Evolutionary conservation across 2,888 invertebrate genomes (phyloP).

Genomic region (Cantharis flavilabris): DNA sequence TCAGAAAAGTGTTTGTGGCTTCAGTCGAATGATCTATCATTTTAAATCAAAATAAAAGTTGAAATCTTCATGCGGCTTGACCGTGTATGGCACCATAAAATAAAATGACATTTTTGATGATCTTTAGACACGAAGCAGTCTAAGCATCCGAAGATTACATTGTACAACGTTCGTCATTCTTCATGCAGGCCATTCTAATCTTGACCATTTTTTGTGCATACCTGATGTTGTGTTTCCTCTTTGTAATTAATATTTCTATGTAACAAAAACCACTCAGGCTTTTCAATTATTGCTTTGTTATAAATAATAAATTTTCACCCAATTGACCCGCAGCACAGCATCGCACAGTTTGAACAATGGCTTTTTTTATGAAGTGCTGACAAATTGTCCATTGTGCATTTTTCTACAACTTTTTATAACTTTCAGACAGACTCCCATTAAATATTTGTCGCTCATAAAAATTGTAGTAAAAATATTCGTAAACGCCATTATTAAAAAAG

Average conservation of each 20-base stretch:
- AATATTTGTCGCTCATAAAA: not conserved
- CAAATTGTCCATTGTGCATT: not conserved
- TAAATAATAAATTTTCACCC: not conserved
- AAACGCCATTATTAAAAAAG: not conserved
- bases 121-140: too few species aligned
- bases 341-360: not conserved
- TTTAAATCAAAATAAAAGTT: too few species aligned
- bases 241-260: not conserved
- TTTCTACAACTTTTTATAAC: not conserved
- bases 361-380: not conserved
- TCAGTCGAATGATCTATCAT: too few species aligned
- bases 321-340: not conserved
- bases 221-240: too few species aligned
- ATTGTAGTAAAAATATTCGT: not conserved
- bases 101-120: too few species aligned
- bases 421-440: not conserved
- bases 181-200: too few species aligned
- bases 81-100: too few species aligned
- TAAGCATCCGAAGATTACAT: too few species aligned
- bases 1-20: too few species aligned
- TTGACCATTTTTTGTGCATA: too few species aligned
- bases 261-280: not conserved
- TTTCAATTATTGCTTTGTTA: not conserved
- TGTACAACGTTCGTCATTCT: too few species aligned
- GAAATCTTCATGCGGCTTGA: too few species aligned